These are phyloP conservation scores for Venturia canescens DNA, from an alignment of 1,140 invertebrate genomes.

Conservation along the genomic window DNA sequence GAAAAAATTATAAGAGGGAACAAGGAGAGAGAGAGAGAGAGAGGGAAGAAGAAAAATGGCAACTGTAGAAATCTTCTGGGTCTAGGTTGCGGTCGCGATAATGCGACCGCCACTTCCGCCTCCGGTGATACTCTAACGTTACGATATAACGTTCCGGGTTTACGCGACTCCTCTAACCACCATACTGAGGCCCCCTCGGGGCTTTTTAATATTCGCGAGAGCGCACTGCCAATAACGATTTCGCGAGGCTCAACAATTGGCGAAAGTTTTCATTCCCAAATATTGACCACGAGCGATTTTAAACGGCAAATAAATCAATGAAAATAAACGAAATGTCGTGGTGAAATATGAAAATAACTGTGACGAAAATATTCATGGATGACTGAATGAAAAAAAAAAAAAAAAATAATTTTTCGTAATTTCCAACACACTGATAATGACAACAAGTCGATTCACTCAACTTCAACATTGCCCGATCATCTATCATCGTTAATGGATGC, in stretches of 20 bases:
- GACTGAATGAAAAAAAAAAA: conserved; percentile 1
- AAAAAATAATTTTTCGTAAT: neutral
- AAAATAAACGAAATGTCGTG: too few relatives aligned
- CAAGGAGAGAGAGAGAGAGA: conserved; percentile 12
- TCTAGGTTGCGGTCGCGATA: conserved; percentile 50
- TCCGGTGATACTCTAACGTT: conserved; percentile 46
- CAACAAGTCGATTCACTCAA: too few relatives aligned
- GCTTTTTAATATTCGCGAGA: conserved; percentile 20
- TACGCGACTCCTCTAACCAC: conserved; percentile 29
- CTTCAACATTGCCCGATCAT: too few relatives aligned
- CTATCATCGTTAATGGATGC: too few relatives aligned
- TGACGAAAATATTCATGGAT: too few relatives aligned
- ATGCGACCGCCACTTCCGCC: conserved; percentile 49
- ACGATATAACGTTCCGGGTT: conserved; percentile 35
- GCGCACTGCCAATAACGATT: conserved; percentile 4
- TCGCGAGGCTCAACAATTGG: neutral
- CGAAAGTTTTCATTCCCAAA: conserved; percentile 2
- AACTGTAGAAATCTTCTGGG: conserved; percentile 44
- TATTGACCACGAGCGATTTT: neutral
- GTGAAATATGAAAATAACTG: too few relatives aligned
- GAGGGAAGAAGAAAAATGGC: neutral
- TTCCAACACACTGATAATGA: too few relatives aligned
- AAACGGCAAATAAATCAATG: neutral
- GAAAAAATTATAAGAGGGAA: conserved; percentile 14
- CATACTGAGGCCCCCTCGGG: neutral